A percentile compares a stretch with the other conserved stretches of the same genome.
phyloP scores from a whole-genome alignment of 1,140 invertebrate genomes.

The Bombus impatiens region DNA sequence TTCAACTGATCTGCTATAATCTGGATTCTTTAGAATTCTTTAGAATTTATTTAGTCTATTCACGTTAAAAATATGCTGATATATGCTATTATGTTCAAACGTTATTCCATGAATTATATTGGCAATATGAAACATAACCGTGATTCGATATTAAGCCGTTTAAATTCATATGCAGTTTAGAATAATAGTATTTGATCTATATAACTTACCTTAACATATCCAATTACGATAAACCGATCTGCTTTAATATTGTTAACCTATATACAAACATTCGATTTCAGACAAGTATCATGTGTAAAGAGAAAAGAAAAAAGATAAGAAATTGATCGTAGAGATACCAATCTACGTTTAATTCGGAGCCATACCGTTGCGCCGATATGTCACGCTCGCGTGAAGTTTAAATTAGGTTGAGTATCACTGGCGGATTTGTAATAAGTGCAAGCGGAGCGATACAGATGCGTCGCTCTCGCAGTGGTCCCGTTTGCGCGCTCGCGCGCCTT shows the following conservation, averaged over 20 bases:
- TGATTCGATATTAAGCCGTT: background rate
- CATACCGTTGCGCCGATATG: background rate
- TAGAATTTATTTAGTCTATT: background rate
- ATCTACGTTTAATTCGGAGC: background rate
- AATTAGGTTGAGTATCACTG: conserved; percentile 67
- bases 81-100: background rate
- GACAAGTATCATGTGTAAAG: background rate
- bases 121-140: background rate
- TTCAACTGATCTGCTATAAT: background rate
- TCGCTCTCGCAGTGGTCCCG: conserved; percentile 57
- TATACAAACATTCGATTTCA: background rate
- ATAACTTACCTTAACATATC: background rate
- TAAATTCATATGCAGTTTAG: background rate
- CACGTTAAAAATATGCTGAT: background rate
- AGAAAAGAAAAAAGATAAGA: background rate
- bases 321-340: background rate
- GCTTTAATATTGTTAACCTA: background rate
- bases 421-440: conserved; percentile 68
- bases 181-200: background rate
- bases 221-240: background rate
- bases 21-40: background rate
- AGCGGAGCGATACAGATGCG: conserved; percentile 72
- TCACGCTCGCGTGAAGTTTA: background rate
- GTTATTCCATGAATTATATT: background rate
- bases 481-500: conserved; percentile 53